These are phyloP conservation scores for Syngnathus rostellatus DNA, from an alignment of 2,797 vertebrate species.

Conservation along the genomic window DNA sequence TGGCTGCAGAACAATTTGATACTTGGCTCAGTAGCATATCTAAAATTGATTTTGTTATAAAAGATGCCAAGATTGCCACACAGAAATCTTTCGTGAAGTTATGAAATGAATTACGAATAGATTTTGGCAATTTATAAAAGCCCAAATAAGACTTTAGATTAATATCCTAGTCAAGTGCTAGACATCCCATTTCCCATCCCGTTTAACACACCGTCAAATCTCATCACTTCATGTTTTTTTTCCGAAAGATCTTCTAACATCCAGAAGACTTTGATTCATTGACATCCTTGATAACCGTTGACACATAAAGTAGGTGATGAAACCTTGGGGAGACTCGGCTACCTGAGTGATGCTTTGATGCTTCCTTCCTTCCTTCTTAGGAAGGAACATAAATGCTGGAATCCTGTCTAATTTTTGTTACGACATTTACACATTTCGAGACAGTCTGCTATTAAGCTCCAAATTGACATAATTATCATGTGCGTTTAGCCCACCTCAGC, in stretches of 20 bases:
- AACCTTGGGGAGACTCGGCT: not conserved
- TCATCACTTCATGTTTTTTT: not conserved
- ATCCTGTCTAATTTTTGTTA: not conserved
- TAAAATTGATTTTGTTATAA: not conserved
- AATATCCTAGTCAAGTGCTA: not conserved
- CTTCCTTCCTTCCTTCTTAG: too few species aligned
- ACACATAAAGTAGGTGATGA: not conserved
- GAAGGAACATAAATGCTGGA: not conserved
- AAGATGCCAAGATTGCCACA: not conserved
- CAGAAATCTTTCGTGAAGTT: not conserved
- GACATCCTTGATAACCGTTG: not conserved
- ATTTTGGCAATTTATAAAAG: not conserved
- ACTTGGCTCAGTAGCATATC: not conserved
- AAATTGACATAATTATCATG: not conserved
- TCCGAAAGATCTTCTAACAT: not conserved
- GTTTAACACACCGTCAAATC: not conserved
- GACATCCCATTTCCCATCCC: not conserved
- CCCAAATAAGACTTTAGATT: not conserved
- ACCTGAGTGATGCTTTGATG: not conserved
- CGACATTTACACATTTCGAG: not conserved
- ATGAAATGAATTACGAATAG: not conserved
- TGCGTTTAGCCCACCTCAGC: conserved; percentile 15
- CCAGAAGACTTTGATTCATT: not conserved
- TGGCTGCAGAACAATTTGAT: too few species aligned
- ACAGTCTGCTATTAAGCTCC: not conserved